These are phyloP conservation scores for Aulostomus chinensis DNA, from an alignment of 2,797 vertebrate species.

Conservation along the genomic window DNA sequence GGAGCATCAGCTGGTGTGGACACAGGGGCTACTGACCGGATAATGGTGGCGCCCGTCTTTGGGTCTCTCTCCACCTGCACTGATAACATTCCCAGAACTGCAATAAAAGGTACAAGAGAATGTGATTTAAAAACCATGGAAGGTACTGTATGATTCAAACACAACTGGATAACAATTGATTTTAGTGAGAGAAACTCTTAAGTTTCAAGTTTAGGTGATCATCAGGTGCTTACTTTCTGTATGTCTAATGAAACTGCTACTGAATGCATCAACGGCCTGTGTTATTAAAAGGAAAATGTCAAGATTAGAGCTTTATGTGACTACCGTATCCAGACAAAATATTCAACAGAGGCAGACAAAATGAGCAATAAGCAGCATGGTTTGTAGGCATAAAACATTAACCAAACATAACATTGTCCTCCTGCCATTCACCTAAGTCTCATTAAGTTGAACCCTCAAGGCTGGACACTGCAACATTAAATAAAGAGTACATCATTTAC, in stretches of 20 bases:
- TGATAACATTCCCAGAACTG: conserved; percentile 71
- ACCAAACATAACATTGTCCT: conserved; percentile 52
- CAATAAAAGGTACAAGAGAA: conserved; percentile 3
- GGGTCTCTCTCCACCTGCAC: conserved; percentile 73
- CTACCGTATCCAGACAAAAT: conserved; percentile 10
- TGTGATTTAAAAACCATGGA: not conserved
- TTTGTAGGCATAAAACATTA: conserved; percentile 33
- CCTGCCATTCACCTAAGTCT: conserved; percentile 19
- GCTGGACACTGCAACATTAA: conserved; percentile 13
- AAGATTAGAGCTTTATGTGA: conserved; percentile 6
- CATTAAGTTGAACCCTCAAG: conserved; percentile 27
- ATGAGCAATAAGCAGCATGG: not conserved
- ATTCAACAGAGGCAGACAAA: conserved; percentile 12
- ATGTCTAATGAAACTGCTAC: not conserved
- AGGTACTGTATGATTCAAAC: too few species aligned
- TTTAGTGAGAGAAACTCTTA: too few species aligned
- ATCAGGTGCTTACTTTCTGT: too few species aligned
- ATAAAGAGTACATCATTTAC: conserved; percentile 16
- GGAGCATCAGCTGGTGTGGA: conserved; percentile 20
- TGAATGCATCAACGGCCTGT: not conserved
- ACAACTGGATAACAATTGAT: too few species aligned
- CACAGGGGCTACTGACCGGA: conserved; percentile 70
- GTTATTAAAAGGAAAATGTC: conserved; percentile 12
- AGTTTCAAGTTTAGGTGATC: too few species aligned
- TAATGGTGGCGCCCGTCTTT: conserved; percentile 64